Percentiles rank a stretch among this genome's conserved stretches.
phyloP scores from a whole-genome alignment of 1,140 invertebrate species.

The Neodiprion fabricii region DNA sequence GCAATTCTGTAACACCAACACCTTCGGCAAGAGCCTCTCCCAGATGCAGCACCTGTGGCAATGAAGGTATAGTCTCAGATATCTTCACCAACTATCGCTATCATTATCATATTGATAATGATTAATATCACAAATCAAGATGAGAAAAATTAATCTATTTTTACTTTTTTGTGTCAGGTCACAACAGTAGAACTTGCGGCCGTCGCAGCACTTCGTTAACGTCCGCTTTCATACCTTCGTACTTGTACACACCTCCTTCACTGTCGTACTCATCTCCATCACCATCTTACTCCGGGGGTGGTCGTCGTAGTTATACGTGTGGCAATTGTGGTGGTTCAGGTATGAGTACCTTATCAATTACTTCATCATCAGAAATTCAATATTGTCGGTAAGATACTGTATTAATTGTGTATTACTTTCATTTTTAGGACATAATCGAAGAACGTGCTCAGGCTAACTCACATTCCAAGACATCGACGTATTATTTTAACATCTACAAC shows the following conservation, averaged over 20 bases:
- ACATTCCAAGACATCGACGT: background rate
- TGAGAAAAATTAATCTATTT: too few relatives aligned
- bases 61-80: too few relatives aligned
- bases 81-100: too few relatives aligned
- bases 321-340: background rate
- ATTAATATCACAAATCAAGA: too few relatives aligned
- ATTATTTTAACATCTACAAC: too few relatives aligned
- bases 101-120: too few relatives aligned
- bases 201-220: background rate
- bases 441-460: background rate
- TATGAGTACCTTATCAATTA: background rate
- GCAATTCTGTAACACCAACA: too few relatives aligned
- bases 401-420: background rate
- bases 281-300: background rate
- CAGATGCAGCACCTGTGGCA: too few relatives aligned
- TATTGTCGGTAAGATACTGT: background rate
- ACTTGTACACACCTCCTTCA: background rate
- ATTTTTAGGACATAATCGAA: background rate
- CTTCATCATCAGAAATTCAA: background rate
- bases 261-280: background rate
- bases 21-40: too few relatives aligned
- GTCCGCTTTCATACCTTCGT: too few relatives aligned
- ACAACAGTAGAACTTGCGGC: background rate
- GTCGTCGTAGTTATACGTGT: background rate
- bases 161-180: background rate